Conservation (phyloP, 2,888 invertebrate genomes). For the Apodemia zela region DNA sequence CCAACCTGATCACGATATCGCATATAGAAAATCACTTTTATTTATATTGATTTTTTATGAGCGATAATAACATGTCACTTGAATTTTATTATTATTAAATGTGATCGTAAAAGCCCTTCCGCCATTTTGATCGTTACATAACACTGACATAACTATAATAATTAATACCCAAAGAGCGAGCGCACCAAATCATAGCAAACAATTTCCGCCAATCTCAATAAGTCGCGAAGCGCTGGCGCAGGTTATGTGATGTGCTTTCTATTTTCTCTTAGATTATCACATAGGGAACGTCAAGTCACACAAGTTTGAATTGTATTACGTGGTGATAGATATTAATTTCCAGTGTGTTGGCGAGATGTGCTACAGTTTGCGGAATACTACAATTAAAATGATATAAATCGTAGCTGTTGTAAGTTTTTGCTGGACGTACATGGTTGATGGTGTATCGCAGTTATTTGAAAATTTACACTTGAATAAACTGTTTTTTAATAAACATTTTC, state of each 20-base stretch:
- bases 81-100: not conserved
- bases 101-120: not conserved
- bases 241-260: conserved; percentile 16
- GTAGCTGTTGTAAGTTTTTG: conserved; percentile 10
- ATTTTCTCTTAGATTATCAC: conserved; percentile 16
- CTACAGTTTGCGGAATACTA: conserved; percentile 18
- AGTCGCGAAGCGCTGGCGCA: conserved; percentile 1
- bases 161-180: not conserved
- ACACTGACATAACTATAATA: not conserved
- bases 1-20: too few species aligned
- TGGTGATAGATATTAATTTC: conserved; percentile 4
- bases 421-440: not conserved
- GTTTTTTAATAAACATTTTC: not conserved
- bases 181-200: conserved; percentile 6
- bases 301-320: not conserved
- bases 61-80: not conserved
- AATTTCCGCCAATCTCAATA: conserved; percentile 14
- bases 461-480: not conserved
- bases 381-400: conserved; percentile 26
- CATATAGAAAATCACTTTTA: too few species aligned
- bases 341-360: not conserved
- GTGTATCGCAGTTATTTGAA: not conserved
- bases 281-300: not conserved
- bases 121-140: not conserved
- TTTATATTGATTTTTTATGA: too few species aligned